These are phyloP conservation scores for Arbacia lixula DNA, from an alignment of 53 echinoderm and acorn worm species.

Conservation along the genomic window DNA sequence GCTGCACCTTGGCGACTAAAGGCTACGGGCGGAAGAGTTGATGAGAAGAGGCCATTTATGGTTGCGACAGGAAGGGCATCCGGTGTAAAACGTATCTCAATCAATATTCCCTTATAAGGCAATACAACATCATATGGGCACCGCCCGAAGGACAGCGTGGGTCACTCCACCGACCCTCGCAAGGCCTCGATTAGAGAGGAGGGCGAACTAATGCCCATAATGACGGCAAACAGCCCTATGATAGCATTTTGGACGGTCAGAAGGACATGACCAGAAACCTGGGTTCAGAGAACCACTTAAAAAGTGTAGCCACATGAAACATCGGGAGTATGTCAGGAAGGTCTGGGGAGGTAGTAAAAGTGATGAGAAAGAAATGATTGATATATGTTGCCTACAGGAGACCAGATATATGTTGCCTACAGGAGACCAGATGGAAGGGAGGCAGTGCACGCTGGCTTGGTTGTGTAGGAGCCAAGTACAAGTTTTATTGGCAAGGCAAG, in stretches of 20 bases:
- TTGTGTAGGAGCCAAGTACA: constrained; percentile 1
- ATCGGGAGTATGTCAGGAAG: constrained; percentile 48
- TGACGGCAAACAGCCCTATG: constrained; percentile 18
- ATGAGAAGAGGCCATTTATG: constrained; percentile 18
- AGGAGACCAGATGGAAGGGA: constrained; percentile 34
- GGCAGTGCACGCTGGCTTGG: constrained; percentile 26
- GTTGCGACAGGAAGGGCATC: constrained; percentile 51
- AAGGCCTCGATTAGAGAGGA: background rate
- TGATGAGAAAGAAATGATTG: background rate
- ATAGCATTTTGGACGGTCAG: background rate
- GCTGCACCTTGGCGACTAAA: constrained; percentile 8
- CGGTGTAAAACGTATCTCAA: constrained; percentile 12
- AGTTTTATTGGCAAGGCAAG: constrained; percentile 41
- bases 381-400: background rate
- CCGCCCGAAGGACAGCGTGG: constrained; percentile 30
- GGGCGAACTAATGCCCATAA: constrained; percentile 2
- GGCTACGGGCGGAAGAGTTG: background rate
- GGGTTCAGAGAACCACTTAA: background rate
- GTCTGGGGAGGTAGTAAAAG: constrained; percentile 45
- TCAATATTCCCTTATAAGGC: background rate
- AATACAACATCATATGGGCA: constrained; percentile 17
- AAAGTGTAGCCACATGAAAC: constrained; percentile 37
- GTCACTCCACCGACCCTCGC: constrained; percentile 25
- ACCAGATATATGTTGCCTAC: background rate
- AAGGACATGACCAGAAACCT: background rate